Evolutionary conservation across 2,113 vertebrate genomes (phyloP), one percentile per base, ranked within the genome.

Genomic region (Crotalus tigris): DNA sequence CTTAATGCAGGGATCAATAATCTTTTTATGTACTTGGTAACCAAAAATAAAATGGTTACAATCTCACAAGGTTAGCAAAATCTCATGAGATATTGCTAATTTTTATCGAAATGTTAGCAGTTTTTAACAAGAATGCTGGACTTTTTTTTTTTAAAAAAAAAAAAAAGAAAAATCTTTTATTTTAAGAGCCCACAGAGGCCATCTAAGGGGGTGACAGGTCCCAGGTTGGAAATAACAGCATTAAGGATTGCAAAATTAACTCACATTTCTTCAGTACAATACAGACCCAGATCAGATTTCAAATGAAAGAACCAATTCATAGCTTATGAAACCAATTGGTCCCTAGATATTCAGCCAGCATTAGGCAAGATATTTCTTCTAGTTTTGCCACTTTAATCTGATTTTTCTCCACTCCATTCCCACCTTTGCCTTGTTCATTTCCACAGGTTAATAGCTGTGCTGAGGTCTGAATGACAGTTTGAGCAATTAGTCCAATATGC

Each of bases 401-500:
- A 75, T 39, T 55, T 57, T 54, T 12, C 94, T 92, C 24, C 12
- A 54, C 53, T 23, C 21, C 1, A 0, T 3, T 26, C 21, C 51
- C n/a, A 91, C 51, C n/a, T 44, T 15, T 64, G 86, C 24, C n/a
- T 54, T 13, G 6, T 44, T 12, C 29, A 5, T 61, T 90, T 92
- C 81, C 88, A 58, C 91, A 91, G 93, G 94, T 93, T 95, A 93
- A 81, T 53, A 51, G 91, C 93, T 91, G 61, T 88, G 91, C 29
- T 1, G 13, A 85, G 85, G 94, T 94, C 95, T 95, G 61, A 93
- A 94, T 93, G 85, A 89, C 49, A 94, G 88, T 55, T 33, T 61
- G 86, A 85, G 87, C 93, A 95, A 95, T 93, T 93, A 95, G 53
- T 64, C 92, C 95, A 85, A 2, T 94, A 95, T 94, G 94, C 95